Percentiles rank a stretch among this genome's conserved stretches.
phyloP scores from a whole-genome alignment of 1,140 invertebrate species.

The Cydia strobilella region DNA sequence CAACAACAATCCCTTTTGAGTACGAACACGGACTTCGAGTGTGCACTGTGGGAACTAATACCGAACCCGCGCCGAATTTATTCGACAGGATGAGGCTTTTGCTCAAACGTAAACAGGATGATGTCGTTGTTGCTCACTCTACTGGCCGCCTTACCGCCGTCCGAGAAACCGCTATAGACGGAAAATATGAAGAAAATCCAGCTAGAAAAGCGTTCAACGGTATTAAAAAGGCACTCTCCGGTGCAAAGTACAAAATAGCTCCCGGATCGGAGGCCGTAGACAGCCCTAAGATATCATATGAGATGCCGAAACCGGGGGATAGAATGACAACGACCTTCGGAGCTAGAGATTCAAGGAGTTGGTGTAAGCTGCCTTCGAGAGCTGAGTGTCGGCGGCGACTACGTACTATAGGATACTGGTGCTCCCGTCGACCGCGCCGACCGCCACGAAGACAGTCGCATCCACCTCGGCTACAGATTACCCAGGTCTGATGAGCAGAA shows the following conservation, averaged over 20 bases:
- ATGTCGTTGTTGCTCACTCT: constrained; percentile 41
- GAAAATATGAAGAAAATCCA: constrained; percentile 52
- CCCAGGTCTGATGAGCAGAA: constrained; percentile 66
- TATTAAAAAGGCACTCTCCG: constrained; percentile 61
- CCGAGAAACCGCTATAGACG: constrained; percentile 47
- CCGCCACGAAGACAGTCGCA: constrained; percentile 55
- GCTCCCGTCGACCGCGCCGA: constrained; percentile 49
- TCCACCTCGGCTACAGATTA: constrained; percentile 62
- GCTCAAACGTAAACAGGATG: constrained; percentile 47
- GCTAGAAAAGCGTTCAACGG: constrained; percentile 53
- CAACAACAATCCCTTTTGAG: constrained; percentile 51
- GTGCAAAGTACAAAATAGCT: constrained; percentile 65
- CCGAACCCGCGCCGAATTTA: constrained; percentile 61
- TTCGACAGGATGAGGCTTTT: constrained; percentile 46
- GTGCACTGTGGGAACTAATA: constrained; percentile 72
- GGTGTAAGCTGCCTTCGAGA: constrained; percentile 58
- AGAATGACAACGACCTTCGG: constrained; percentile 70
- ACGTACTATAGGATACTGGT: constrained; percentile 53
- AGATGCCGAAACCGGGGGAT: constrained; percentile 66
- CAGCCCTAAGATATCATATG: constrained; percentile 72
- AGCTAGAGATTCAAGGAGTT: constrained; percentile 53
- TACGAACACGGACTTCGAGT: constrained; percentile 50
- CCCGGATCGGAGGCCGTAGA: constrained; percentile 59
- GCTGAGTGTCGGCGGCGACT: constrained; percentile 51
- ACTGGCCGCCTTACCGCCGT: constrained; percentile 51